Evolutionary conservation across 2,888 invertebrate species (phyloP).

Genomic region (Caprella mutica): DNA sequence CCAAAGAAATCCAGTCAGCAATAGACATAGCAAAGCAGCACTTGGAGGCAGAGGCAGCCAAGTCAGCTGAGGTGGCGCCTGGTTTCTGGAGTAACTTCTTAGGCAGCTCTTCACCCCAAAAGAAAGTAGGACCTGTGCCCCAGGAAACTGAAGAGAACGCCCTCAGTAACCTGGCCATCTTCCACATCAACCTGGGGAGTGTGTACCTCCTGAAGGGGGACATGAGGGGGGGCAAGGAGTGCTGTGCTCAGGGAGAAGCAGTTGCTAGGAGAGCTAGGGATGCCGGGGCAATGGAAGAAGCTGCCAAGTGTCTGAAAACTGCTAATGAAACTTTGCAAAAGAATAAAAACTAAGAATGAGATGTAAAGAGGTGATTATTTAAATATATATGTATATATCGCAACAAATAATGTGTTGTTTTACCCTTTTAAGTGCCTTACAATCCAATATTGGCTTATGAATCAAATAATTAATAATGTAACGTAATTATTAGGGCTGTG

Average conservation of each 20-base stretch:
- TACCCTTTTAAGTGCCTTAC: too few species aligned
- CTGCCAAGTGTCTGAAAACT: not conserved
- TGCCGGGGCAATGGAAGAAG: not conserved
- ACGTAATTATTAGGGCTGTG: too few species aligned
- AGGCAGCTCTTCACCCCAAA: not conserved
- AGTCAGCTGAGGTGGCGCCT: not conserved
- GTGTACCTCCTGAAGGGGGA: not conserved
- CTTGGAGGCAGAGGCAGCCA: not conserved
- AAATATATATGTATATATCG: too few species aligned
- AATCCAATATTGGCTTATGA: too few species aligned
- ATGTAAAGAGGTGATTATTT: too few species aligned
- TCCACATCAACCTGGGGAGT: slow-evolving; percentile 1
- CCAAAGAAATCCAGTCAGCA: not conserved
- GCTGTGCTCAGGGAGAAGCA: not conserved
- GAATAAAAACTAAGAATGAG: too few species aligned
- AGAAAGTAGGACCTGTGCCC: too few species aligned
- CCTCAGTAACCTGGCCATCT: slow-evolving; percentile 1
- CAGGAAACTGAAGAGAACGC: too few species aligned
- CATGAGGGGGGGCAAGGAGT: not conserved
- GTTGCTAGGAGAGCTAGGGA: not conserved
- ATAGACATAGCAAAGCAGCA: not conserved
- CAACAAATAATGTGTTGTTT: too few species aligned
- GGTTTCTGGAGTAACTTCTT: not conserved
- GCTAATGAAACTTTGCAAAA: not conserved
- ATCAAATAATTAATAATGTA: too few species aligned